Conservation (phyloP, 2,113 vertebrate species). For the Pampusana beccarii region DNA sequence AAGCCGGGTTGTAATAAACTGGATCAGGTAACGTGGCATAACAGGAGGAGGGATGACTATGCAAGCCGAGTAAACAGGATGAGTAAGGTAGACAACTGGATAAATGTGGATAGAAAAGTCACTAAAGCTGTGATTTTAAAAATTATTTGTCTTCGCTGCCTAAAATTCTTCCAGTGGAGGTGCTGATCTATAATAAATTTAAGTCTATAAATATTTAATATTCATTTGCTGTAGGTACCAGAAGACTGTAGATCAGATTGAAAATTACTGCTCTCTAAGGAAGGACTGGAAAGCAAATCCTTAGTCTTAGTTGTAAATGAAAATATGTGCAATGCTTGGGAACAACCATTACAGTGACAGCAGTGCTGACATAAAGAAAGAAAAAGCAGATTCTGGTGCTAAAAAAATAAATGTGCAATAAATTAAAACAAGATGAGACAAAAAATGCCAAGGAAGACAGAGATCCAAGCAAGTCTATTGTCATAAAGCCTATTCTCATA, state of each 20-base stretch:
- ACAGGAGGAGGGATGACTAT: neutral
- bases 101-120: neutral
- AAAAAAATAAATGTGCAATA: neutral
- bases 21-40: neutral
- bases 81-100: neutral
- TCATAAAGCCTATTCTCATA: neutral
- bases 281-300: neutral
- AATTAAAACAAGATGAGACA: neutral
- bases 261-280: neutral
- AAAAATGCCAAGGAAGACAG: neutral
- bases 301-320: neutral
- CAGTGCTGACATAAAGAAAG: neutral
- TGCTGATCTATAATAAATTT: neutral
- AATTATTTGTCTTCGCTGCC: neutral
- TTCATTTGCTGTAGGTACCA: neutral
- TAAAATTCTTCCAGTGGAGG: neutral
- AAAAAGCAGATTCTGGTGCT: neutral
- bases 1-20: neutral
- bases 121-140: neutral
- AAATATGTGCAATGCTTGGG: neutral
- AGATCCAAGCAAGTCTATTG: neutral
- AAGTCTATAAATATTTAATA: neutral
- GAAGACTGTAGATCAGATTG: neutral
- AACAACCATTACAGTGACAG: neutral
- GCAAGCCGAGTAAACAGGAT: neutral